These are phyloP conservation scores for Neoniphon sammara DNA, from an alignment of 2,797 vertebrate genomes.

Conservation along the genomic window DNA sequence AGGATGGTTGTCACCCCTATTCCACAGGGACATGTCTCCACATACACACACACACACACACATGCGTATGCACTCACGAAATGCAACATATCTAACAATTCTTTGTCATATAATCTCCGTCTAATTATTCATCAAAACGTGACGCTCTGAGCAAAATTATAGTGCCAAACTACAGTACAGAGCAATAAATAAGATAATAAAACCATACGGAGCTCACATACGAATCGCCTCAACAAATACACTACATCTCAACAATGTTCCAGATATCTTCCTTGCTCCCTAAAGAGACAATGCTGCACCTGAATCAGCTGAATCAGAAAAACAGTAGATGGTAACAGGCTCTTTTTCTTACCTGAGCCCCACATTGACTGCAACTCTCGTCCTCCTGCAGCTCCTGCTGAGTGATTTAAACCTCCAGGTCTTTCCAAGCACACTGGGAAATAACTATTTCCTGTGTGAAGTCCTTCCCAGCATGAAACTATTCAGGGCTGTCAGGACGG, in stretches of 20 bases:
- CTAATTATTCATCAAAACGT: background rate
- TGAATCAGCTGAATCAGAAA: conserved; percentile 4
- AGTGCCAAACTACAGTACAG: background rate
- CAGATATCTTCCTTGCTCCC: background rate
- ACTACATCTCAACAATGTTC: background rate
- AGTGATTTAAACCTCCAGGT: conserved; percentile 44
- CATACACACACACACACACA: conserved; percentile 7
- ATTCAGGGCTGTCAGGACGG: conserved; percentile 16
- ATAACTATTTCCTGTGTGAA: conserved; percentile 51
- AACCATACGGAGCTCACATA: background rate
- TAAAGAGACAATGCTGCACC: background rate
- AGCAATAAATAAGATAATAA: background rate
- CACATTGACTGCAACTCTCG: conserved; percentile 78
- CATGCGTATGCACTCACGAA: background rate
- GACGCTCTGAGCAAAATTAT: background rate
- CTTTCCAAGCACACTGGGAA: conserved; percentile 40
- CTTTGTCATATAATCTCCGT: background rate
- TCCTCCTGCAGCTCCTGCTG: conserved; percentile 47
- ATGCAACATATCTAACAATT: no score
- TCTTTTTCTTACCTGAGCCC: conserved; percentile 81
- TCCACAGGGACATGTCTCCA: conserved; percentile 5
- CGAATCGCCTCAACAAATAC: background rate
- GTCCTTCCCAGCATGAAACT: conserved; percentile 58
- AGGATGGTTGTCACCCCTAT: conserved; percentile 39
- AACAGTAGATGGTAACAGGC: conserved; percentile 21